Conservation (phyloP, 1,140 invertebrate genomes). For the Hypsibius dujardini region DNA sequence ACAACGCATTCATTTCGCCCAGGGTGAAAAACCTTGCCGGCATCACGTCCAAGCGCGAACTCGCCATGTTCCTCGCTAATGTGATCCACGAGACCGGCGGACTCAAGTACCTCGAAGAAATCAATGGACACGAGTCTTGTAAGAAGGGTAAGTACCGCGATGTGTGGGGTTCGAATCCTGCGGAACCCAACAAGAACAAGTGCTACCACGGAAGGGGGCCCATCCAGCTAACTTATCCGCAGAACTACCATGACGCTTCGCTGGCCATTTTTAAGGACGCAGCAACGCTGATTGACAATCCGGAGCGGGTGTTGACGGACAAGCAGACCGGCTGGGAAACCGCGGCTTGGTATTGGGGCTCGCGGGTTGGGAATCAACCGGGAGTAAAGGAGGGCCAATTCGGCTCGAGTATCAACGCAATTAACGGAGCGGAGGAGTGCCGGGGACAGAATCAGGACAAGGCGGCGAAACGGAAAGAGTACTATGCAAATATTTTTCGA, state of each 20-base stretch:
- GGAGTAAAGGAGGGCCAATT: no score
- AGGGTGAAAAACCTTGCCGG: no score
- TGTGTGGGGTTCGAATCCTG: background rate
- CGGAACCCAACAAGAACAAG: background rate
- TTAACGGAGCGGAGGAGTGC: no score
- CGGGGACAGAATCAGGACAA: no score
- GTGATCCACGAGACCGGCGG: background rate
- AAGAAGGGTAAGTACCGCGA: no score
- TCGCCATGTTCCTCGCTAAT: background rate
- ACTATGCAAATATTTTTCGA: no score
- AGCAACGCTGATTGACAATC: background rate
- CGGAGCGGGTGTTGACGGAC: background rate
- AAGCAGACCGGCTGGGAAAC: background rate
- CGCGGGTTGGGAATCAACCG: background rate
- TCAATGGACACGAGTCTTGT: background rate
- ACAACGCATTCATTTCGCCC: no score
- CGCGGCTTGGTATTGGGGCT: background rate
- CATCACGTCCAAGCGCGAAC: background rate
- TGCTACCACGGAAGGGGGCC: background rate
- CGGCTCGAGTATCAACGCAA: no score
- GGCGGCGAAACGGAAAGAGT: no score
- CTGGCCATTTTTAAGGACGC: background rate
- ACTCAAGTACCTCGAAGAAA: background rate
- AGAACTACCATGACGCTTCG: conserved; percentile 1
- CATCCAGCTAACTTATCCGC: background rate